Evolutionary conservation across 1,140 invertebrate genomes (phyloP), one percentile per base, ranked within the genome.

Genomic region (Penaeus indicus): DNA sequence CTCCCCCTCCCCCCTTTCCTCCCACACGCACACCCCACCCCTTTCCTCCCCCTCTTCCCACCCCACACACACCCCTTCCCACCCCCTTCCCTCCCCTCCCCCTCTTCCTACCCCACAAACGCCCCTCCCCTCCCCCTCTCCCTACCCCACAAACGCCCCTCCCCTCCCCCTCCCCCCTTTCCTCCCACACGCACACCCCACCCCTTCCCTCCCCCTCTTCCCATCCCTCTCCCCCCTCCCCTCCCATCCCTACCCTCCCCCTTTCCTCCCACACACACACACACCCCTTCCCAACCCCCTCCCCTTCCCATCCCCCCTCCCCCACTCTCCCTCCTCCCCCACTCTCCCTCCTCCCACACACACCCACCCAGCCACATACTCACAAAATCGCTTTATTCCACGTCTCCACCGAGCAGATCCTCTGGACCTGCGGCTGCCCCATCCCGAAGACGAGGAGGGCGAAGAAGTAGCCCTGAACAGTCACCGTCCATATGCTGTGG

Each of bases 371-470:
- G 0, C 16, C 62, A 18, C 8, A 89, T 88, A 75, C 91, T 92
- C 75, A 86, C 83, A 87, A 25, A 67, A 86, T 77, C 27, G 78
- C 86, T 61, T 81, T 89, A 0, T 77, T 86, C 85, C 67, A 89
- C 64, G 91, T 86, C 10, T 88, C 89, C 3, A 92, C 85, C 64
- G 91, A 91, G 87, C 90, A 91, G 63, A 93, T 93, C 84, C 94
- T 90, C 89, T 95, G 94, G 11, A 94, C 93, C 91, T 94, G 93
- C 1, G 94, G 92, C 91, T 94, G 94, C 90, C 94, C 94, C 21
- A 93, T 93, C 13, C 93, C 94, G 90, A 93, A 94, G n/a, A 94
- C 92, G 83, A 93, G 92, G 8, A 94, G 92, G 92, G 94, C 94
- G 1, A 93, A 93, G 90, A 94, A 94, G 78, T 92, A 92, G 54